Percentiles rank a stretch among this genome's conserved stretches.
These are phyloP conservation scores for Toxotes jaculatrix DNA, from an alignment of 2,113 vertebrate species.

Conservation along the genomic window DNA sequence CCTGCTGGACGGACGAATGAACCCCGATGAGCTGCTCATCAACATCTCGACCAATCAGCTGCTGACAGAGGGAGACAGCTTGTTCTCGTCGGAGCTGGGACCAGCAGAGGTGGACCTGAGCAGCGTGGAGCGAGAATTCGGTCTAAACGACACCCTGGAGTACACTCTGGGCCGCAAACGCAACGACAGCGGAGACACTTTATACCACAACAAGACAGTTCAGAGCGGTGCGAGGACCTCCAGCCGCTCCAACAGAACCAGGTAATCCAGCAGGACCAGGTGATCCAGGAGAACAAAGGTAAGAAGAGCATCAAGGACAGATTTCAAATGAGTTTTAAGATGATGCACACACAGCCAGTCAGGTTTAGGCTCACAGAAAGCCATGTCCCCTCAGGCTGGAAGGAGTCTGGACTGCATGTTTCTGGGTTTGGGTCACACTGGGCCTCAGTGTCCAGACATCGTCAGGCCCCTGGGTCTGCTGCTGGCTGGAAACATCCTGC, in stretches of 20 bases:
- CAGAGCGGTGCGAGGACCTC: conserved; percentile 74
- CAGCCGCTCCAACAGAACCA: conserved; percentile 91
- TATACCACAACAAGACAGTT: conserved; percentile 85
- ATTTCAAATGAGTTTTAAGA: not conserved
- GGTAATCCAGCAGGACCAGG: conserved; percentile 76
- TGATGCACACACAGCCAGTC: not conserved
- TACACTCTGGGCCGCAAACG: conserved; percentile 83
- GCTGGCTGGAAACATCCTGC: not conserved
- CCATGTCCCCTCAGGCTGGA: not conserved
- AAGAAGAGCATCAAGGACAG: too few species aligned
- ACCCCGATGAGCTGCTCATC: conserved; percentile 84
- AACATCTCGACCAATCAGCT: conserved; percentile 91
- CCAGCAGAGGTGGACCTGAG: conserved; percentile 82
- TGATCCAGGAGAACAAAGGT: not conserved
- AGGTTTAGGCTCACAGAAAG: not conserved
- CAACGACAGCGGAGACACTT: conserved; percentile 86
- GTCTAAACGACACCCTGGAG: conserved; percentile 88
- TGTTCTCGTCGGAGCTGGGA: conserved; percentile 80
- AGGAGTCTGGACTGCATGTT: not conserved
- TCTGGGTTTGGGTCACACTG: conserved; percentile 2
- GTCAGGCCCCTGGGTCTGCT: not conserved
- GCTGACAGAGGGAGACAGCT: conserved; percentile 81
- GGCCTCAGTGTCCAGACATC: conserved; percentile 9
- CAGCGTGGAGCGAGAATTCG: conserved; percentile 77
- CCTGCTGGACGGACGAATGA: conserved; percentile 79